phyloP scores from a whole-genome alignment of 2,113 vertebrate species.

The Cephalophus harveyi region DNA sequence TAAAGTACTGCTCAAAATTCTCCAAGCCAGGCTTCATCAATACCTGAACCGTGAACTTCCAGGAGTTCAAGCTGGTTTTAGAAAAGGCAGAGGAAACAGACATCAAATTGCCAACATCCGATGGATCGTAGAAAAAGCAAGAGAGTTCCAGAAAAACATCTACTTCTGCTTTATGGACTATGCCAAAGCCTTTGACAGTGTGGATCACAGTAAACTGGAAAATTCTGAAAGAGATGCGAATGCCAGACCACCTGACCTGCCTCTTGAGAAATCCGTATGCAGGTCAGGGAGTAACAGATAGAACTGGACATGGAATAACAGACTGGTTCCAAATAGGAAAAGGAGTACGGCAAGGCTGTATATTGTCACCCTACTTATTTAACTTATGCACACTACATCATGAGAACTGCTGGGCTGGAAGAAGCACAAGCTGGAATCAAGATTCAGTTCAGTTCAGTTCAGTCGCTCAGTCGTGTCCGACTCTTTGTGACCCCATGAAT shows the following conservation, averaged over 20 bases:
- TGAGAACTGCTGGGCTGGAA: not conserved
- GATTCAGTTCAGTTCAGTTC: too few species aligned
- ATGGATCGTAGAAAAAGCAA: not conserved
- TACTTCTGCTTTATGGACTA: not conserved
- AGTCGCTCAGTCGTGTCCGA: too few species aligned
- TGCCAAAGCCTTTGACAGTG: accelerated
- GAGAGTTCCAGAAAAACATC: not conserved
- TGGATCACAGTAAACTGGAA: not conserved
- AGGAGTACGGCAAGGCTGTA: accelerated
- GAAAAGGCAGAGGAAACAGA: not conserved
- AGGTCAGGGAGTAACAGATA: not conserved
- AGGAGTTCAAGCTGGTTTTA: not conserved
- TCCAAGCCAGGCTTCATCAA: too few species aligned
- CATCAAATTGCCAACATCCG: not conserved
- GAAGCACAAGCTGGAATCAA: not conserved
- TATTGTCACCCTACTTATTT: not conserved
- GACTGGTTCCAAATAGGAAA: not conserved
- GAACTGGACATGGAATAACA: not conserved
- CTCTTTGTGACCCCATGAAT: too few species aligned
- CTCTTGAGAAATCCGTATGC: not conserved
- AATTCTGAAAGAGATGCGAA: not conserved
- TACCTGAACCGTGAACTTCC: not conserved
- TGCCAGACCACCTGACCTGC: not conserved
- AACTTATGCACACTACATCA: not conserved
- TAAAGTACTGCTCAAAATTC: too few species aligned